These are phyloP conservation scores for Polypedilum vanderplanki DNA, from an alignment of 1,140 invertebrate species.

Conservation along the genomic window DNA sequence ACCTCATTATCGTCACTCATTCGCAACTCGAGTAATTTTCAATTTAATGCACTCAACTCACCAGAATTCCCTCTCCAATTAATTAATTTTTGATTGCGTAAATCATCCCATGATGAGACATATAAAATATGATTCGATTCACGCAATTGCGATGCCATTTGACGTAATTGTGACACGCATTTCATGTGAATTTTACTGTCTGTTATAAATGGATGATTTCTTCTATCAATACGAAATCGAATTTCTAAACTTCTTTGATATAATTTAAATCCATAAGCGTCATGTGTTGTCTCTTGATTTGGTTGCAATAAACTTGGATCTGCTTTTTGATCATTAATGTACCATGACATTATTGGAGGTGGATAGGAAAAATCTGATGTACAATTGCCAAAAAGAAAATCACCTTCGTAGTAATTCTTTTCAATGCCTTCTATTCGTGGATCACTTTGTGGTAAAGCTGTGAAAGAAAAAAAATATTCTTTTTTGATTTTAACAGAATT, in stretches of 20 bases:
- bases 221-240: conserved; percentile 39
- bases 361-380: conserved; percentile 52
- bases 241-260: conserved; percentile 38
- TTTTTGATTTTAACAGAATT: too few relatives aligned
- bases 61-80: conserved; percentile 34
- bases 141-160: conserved; percentile 36
- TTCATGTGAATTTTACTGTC: conserved; percentile 37
- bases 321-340: conserved; percentile 52
- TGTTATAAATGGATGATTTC: conserved; percentile 37
- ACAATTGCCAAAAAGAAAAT: conserved; percentile 52
- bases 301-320: conserved; percentile 39
- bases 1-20: too few relatives aligned
- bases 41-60: conserved; percentile 31
- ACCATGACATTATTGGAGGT: conserved; percentile 54
- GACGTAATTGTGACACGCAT: conserved; percentile 39
- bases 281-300: conserved; percentile 38
- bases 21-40: not conserved
- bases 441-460: conserved; percentile 51
- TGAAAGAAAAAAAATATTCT: conserved; percentile 35
- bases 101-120: conserved; percentile 38
- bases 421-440: conserved; percentile 50
- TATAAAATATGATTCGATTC: conserved; percentile 35
- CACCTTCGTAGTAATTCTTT: conserved; percentile 50
- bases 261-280: conserved; percentile 39
- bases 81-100: conserved; percentile 39